Percentiles rank a stretch among this genome's conserved stretches.
These are phyloP conservation scores for Melipona quadrifasciata DNA, from an alignment of 1,140 invertebrate genomes.

Conservation along the genomic window DNA sequence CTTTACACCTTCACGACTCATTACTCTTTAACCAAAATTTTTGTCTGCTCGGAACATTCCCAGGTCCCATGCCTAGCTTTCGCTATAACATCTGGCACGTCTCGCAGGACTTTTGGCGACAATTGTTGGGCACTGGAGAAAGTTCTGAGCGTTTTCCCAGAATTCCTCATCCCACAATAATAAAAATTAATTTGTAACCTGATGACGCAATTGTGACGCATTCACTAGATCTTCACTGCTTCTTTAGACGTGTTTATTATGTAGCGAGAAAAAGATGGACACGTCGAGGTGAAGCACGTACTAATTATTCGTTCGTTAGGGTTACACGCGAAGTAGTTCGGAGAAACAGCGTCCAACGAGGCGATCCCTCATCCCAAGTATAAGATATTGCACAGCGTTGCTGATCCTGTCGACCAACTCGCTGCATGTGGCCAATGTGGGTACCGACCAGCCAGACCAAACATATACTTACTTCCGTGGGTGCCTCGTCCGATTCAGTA, in stretches of 20 bases:
- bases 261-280: background rate
- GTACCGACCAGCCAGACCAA: background rate
- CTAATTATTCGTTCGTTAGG: conserved; percentile 25
- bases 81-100: no score
- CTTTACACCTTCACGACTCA: no score
- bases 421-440: background rate
- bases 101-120: no score
- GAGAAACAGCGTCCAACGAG: background rate
- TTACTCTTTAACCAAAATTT: no score
- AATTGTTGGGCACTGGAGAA: no score
- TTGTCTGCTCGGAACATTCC: no score
- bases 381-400: background rate
- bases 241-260: no score
- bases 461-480: background rate
- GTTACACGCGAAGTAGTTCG: background rate
- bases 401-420: conserved; percentile 43
- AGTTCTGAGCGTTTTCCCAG: no score
- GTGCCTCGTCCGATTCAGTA: background rate
- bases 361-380: background rate
- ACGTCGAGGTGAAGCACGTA: background rate
- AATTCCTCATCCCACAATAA: no score
- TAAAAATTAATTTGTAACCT: background rate
- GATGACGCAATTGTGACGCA: background rate
- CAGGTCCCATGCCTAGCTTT: no score
- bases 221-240: background rate